Evolutionary conservation across 2,888 invertebrate genomes (phyloP), one percentile per base, ranked within the genome.

Genomic region (Drosophila robusta): DNA sequence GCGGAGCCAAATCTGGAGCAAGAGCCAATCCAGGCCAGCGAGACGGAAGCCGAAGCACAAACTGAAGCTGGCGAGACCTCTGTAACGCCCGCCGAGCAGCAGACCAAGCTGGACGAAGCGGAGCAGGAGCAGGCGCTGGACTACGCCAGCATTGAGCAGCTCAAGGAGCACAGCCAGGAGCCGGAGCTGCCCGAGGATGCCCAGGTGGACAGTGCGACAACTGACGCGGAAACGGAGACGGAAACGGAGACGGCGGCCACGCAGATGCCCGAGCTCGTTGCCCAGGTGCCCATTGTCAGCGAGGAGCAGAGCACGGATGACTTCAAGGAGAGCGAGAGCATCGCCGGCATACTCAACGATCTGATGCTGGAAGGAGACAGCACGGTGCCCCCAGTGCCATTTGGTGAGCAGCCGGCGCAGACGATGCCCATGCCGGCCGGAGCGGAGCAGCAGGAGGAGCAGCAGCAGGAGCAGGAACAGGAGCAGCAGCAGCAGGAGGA

Each of bases 301-400:
- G 78, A 75, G n/a, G 89, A 83, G 16, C 63, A 58, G 9, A 55
- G 46, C 4, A 60, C 65, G 12, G 75, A 71, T 14, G 75, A 87
- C 44, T 89, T 90, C 57, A 85, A 90, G 61, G 91, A 91, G 56
- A 91, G 89, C 47, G 90, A 91, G 56, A 91, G 91, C 18, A 86
- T 91, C 55, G 82, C 90, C 12, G 91, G 90, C 52, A 91, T 91
- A 44, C 76, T 91, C 0, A 91, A 84, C 51, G 91, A 91, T 61
- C 61, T 91, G 26, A 90, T 91, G 88, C 68, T 85, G 2, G 89
- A 90, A 5, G 90, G 89, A 0, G 84, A 86, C 14, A 82, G 89
- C 41, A 91, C 91, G 0, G 67, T 81, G 3, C 70, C 79, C 0
- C 90, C 90, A 0, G 83, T 83, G 52, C 83, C 83, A 18, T 84